A percentile compares a stretch with the other conserved stretches of the same genome.
phyloP scores from a whole-genome alignment of 1,140 invertebrate genomes.

The Pseudobourletiella spinata region DNA sequence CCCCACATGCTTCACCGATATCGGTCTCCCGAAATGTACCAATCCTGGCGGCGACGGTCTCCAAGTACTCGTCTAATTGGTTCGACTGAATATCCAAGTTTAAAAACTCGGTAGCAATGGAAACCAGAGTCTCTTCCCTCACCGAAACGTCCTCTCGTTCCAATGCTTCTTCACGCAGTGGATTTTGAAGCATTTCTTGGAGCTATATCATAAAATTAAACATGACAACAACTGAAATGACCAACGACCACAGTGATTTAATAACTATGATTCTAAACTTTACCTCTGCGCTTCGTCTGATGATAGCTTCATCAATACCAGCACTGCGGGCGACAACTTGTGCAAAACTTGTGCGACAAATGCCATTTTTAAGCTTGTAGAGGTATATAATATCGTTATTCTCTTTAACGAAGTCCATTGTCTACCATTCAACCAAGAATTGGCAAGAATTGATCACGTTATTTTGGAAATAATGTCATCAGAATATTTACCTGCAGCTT shows the following conservation, averaged over 20 bases:
- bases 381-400: conserved; percentile 51
- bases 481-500: conserved; percentile 43
- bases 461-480: background rate
- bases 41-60: no score
- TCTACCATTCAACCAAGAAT: conserved; percentile 40
- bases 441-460: background rate
- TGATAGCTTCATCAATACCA: conserved; percentile 42
- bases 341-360: conserved; percentile 49
- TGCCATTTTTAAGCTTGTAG: conserved; percentile 50
- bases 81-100: no score
- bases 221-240: background rate
- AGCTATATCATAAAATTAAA: background rate
- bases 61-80: no score
- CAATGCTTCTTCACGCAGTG: background rate
- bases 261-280: background rate
- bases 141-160: background rate
- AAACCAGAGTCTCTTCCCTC: no score
- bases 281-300: conserved; percentile 42
- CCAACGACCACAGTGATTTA: background rate
- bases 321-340: conserved; percentile 45
- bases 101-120: no score
- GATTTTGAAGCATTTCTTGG: background rate
- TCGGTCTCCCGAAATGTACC: no score
- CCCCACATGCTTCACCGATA: no score
- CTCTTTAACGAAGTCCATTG: conserved; percentile 49